These are phyloP conservation scores for Parapristionchus giblindavisi DNA, from an alignment of 2,888 invertebrate species.

Conservation along the genomic window DNA sequence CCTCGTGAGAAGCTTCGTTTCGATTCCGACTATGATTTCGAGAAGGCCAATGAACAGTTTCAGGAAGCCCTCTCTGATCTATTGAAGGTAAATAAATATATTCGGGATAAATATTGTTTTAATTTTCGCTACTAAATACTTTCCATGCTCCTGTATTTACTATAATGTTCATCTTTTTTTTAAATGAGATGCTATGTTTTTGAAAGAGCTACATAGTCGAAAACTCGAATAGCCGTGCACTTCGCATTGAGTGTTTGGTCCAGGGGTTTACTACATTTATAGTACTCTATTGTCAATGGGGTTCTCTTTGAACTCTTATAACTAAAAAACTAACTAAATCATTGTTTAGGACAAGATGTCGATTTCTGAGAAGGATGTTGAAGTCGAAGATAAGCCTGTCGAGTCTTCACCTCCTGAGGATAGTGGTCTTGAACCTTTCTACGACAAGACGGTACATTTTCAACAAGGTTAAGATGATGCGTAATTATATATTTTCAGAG, in stretches of 20 bases:
- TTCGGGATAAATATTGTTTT: too few relatives aligned
- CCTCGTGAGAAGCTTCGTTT: constrained; percentile 63
- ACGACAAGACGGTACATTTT: constrained; percentile 80
- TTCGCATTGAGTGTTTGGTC: constrained; percentile 11
- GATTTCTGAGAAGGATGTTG: constrained; percentile 41
- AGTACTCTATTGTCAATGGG: too few relatives aligned
- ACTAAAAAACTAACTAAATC: too few relatives aligned
- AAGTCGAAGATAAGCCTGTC: constrained; percentile 43
- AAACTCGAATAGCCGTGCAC: constrained; percentile 28
- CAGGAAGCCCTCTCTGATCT: constrained; percentile 73
- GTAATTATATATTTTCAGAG: constrained; percentile 73
- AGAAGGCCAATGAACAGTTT: constrained; percentile 96
- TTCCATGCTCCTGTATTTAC: too few relatives aligned
- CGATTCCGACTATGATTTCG: constrained; percentile 89
- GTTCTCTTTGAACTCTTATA: constrained; percentile 40
- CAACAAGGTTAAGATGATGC: background rate
- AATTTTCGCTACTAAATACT: background rate
- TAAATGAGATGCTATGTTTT: too few relatives aligned
- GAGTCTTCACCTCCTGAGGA: constrained; percentile 34
- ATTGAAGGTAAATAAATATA: constrained; percentile 46
- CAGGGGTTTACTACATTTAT: constrained; percentile 21
- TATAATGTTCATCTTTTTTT: too few relatives aligned
- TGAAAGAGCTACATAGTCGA: constrained; percentile 4
- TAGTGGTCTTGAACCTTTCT: constrained; percentile 75
- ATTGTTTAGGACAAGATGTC: constrained; percentile 45